Conservation (phyloP, 2,797 vertebrate species). For the Peromyscus aztecus region DNA sequence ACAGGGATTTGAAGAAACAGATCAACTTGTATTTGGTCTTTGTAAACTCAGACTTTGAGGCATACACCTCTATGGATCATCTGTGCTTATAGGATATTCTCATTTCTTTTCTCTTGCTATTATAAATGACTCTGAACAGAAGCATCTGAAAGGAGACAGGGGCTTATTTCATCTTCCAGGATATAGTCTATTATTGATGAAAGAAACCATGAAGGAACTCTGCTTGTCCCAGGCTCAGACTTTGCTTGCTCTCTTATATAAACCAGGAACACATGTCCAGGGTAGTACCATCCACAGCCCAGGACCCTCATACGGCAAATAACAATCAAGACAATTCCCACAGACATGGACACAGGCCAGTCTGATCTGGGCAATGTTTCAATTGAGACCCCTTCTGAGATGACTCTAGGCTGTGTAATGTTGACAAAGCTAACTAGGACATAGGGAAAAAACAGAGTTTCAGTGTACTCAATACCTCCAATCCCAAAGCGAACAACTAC, state of each 20-base stretch:
- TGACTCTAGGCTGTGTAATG: not conserved
- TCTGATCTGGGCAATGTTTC: not conserved
- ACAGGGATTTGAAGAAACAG: not conserved
- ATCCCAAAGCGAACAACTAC: not conserved
- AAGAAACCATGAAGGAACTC: not conserved
- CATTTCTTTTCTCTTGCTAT: not conserved
- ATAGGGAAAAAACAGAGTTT: not conserved
- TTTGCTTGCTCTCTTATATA: not conserved
- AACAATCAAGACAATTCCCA: not conserved
- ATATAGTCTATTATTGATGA: not conserved
- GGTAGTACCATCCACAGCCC: not conserved
- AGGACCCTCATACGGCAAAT: not conserved
- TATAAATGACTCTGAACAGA: not conserved
- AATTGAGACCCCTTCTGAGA: not conserved
- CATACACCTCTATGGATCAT: not conserved
- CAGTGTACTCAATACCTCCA: not conserved
- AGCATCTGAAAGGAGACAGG: not conserved
- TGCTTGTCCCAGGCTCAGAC: not conserved
- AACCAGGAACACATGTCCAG: not conserved
- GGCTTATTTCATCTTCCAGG: not conserved
- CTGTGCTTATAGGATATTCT: not conserved
- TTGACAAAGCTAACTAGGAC: not conserved
- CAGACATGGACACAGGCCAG: no score
- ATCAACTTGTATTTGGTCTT: not conserved
- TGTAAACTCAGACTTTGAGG: not conserved